These are phyloP conservation scores for Paguma larvata DNA, from an alignment of 2,797 vertebrate species.

Conservation along the genomic window DNA sequence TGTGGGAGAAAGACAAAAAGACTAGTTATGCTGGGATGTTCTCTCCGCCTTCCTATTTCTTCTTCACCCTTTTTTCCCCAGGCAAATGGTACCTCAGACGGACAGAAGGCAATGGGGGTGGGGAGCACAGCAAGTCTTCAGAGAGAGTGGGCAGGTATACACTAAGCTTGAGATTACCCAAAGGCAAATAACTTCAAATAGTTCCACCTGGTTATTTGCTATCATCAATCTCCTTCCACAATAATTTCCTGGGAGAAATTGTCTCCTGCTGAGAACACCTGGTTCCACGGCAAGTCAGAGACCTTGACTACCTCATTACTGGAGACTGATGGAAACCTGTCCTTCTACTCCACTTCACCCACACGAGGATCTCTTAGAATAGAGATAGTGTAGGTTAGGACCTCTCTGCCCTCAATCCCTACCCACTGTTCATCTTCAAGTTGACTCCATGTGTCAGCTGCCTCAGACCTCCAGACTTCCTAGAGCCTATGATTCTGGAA, in stretches of 20 bases:
- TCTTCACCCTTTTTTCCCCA: not conserved
- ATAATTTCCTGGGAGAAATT: not conserved
- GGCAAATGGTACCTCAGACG: not conserved
- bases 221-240: not conserved
- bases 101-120: not conserved
- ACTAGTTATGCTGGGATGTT: not conserved
- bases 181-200: not conserved
- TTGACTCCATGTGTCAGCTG: not conserved
- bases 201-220: not conserved
- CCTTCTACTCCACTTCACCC: not conserved
- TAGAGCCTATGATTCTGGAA: not conserved
- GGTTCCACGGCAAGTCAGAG: not conserved
- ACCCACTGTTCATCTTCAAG: not conserved
- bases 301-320: not conserved
- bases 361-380: slow-evolving; percentile 5
- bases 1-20: slow-evolving; percentile 36
- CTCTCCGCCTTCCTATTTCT: slow-evolving; percentile 14
- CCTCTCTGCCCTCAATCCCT: not conserved
- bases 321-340: not conserved
- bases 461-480: not conserved
- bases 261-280: not conserved
- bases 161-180: not conserved
- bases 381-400: not conserved
- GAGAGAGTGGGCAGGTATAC: not conserved
- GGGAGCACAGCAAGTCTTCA: not conserved